A percentile compares a stretch with the other conserved stretches of the same genome.
phyloP scores from a whole-genome alignment of 2,113 vertebrate genomes.

The Connochaetes taurinus region DNA sequence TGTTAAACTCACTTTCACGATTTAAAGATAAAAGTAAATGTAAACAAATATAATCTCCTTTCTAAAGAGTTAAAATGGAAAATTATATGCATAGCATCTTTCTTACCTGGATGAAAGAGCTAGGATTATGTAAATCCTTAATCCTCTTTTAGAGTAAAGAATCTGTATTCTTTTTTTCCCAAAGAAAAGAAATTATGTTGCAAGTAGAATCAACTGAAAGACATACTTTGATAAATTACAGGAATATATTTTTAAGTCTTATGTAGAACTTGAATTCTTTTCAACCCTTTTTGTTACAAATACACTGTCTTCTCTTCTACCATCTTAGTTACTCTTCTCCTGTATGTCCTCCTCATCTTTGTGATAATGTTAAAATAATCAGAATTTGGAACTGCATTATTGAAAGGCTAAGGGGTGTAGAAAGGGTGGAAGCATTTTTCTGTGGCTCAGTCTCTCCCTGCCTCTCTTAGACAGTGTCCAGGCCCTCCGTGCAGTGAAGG shows the following conservation, averaged over 20 bases:
- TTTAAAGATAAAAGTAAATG: constrained; percentile 21
- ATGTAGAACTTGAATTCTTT: background rate
- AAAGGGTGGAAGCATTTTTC: background rate
- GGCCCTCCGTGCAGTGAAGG: rapidly evolving
- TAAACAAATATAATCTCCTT: background rate
- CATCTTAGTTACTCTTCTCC: background rate
- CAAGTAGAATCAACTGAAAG: background rate
- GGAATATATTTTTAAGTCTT: background rate
- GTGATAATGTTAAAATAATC: background rate
- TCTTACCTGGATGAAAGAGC: background rate
- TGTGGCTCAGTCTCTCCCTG: background rate
- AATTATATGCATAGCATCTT: background rate
- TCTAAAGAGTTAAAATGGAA: background rate
- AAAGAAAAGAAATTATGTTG: background rate
- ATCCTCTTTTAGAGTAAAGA: background rate
- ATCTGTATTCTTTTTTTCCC: background rate
- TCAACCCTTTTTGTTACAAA: background rate
- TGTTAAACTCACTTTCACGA: background rate
- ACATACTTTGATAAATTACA: background rate
- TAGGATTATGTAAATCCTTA: background rate
- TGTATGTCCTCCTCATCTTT: background rate
- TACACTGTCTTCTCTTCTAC: background rate
- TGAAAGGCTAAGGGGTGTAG: background rate
- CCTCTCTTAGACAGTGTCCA: background rate
- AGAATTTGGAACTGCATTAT: background rate